phyloP scores from a whole-genome alignment of 2,888 invertebrate genomes.

The Leucania comma region DNA sequence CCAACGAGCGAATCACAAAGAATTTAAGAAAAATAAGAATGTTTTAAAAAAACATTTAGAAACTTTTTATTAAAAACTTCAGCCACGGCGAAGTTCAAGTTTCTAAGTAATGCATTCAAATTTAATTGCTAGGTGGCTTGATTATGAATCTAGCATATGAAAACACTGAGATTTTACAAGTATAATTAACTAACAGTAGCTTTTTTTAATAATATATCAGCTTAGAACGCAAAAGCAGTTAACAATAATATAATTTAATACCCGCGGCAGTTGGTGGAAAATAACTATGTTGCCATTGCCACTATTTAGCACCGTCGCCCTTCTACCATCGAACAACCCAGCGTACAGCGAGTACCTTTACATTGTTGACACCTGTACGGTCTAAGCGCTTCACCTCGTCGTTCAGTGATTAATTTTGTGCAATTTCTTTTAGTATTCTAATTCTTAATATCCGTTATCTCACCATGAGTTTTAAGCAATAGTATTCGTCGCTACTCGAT shows the following conservation, averaged over 20 bases:
- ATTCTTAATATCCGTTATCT: no score
- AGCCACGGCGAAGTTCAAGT: not conserved
- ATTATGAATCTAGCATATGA: not conserved
- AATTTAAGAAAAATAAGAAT: not conserved
- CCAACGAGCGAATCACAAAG: not conserved
- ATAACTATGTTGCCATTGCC: not conserved
- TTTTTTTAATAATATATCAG: conserved; percentile 1
- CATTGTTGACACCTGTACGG: no score
- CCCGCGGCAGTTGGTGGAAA: not conserved
- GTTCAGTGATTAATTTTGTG: no score
- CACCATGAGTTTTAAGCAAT: no score
- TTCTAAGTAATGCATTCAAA: conserved; percentile 6
- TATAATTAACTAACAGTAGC: conserved; percentile 14
- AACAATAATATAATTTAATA: not conserved
- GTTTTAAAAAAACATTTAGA: not conserved
- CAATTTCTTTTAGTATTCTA: no score
- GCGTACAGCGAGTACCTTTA: no score
- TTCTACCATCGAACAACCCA: no score
- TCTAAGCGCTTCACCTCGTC: no score
- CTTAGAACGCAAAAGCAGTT: not conserved
- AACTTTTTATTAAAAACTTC: not conserved
- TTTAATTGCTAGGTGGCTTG: conserved; percentile 1
- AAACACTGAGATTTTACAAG: not conserved
- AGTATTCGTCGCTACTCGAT: no score
- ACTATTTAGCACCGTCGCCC: no score